Conservation (phyloP, 2,113 vertebrate species). For the Uropsilus gracilis region DNA sequence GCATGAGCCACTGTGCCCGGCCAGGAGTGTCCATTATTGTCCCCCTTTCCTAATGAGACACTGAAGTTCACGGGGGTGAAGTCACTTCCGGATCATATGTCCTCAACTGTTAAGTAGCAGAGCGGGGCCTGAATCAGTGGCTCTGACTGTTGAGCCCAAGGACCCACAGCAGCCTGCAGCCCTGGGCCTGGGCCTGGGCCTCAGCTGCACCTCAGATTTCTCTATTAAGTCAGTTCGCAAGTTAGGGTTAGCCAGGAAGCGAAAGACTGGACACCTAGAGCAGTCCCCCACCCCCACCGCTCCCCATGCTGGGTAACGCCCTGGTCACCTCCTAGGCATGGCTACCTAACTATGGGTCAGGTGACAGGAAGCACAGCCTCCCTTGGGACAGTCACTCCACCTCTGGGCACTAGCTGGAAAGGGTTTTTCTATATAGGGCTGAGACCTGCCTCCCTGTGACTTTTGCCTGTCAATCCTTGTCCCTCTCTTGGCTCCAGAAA, state of each 20-base stretch:
- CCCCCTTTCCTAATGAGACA: background rate
- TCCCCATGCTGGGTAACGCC: background rate
- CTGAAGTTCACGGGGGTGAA: background rate
- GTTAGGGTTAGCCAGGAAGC: background rate
- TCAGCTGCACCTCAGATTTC: too few relatives aligned
- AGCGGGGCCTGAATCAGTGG: background rate
- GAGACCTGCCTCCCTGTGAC: constrained; percentile 26
- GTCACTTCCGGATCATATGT: background rate
- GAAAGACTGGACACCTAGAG: background rate
- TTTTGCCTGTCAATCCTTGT: background rate
- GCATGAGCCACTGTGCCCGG: too few relatives aligned
- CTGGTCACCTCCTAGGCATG: background rate
- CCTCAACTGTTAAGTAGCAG: background rate
- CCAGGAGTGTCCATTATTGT: background rate
- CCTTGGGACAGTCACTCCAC: background rate
- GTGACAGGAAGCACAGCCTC: background rate
- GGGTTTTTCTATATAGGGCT: constrained; percentile 42
- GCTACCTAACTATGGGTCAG: too few relatives aligned
- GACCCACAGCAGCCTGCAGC: background rate
- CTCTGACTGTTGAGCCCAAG: background rate
- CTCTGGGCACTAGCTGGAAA: constrained; percentile 13
- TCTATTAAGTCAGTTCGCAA: background rate
- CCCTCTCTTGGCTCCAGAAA: background rate
- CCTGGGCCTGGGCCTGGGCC: background rate
- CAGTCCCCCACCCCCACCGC: background rate